Evolutionary conservation across 2,888 invertebrate genomes (phyloP).

Genomic region (Augochlorella aurata): DNA sequence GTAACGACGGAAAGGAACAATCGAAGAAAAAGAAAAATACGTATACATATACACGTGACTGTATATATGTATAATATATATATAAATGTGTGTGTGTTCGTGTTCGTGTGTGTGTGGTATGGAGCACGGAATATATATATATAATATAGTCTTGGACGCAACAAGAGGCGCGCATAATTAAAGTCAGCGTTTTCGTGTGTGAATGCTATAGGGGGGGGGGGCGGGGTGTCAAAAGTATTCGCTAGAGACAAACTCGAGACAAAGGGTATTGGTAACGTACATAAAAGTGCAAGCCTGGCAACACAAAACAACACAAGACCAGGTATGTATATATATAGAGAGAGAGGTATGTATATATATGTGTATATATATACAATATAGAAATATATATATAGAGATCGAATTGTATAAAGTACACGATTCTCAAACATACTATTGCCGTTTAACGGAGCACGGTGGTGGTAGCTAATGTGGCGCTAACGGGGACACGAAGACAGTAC

Average conservation of each 20-base stretch:
- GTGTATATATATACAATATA: not conserved
- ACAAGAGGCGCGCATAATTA: conserved; percentile 66
- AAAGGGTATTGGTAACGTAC: conserved; percentile 58
- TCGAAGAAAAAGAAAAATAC: conserved; percentile 50
- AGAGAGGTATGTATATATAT: not conserved
- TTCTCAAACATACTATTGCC: conserved; percentile 71
- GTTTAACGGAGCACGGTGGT: conserved; percentile 29
- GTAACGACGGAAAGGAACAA: conserved; percentile 63
- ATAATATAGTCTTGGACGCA: conserved; percentile 58
- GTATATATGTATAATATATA: not conserved
- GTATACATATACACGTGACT: not conserved
- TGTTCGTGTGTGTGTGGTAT: not conserved
- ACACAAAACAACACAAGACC: conserved; percentile 79
- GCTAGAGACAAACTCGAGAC: conserved; percentile 77
- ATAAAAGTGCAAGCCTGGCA: conserved; percentile 80
- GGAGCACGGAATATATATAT: conserved; percentile 56
- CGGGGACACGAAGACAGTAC: conserved; percentile 80
- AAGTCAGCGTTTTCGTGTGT: conserved; percentile 68
- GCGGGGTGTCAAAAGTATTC: conserved; percentile 59
- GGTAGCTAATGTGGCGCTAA: conserved; percentile 65
- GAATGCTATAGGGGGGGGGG: conserved; percentile 70
- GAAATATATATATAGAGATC: conserved; percentile 8
- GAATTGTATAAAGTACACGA: conserved; percentile 61
- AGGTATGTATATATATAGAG: conserved; percentile 26
- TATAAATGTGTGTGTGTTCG: not conserved